A percentile compares a stretch with the other conserved stretches of the same genome.
phyloP scores from a whole-genome alignment of 2,113 vertebrate species.

The crab-eating macaque (Macaca fascicularis) region DNA sequence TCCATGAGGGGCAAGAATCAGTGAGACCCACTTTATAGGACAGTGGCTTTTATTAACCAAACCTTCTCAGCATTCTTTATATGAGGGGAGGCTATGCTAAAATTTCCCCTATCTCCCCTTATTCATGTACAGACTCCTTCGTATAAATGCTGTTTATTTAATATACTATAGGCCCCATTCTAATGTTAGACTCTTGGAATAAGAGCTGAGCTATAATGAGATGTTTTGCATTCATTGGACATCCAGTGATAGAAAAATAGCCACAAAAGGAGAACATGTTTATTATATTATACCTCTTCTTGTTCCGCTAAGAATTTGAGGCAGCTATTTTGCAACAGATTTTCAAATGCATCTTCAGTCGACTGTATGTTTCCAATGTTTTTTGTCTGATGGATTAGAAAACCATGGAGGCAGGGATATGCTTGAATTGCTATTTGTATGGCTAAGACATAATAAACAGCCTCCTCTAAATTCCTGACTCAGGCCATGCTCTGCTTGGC shows the following conservation, averaged over 20 bases:
- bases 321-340: background rate
- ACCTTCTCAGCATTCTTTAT: background rate
- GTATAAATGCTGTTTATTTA: background rate
- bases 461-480: background rate
- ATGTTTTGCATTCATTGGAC: background rate
- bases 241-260: conserved; percentile 11
- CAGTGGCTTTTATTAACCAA: background rate
- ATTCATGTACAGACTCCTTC: background rate
- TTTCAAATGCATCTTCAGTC: background rate
- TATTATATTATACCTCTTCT: conserved; percentile 19
- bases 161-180: background rate
- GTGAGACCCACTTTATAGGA: background rate
- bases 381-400: background rate
- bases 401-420: background rate
- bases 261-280: background rate
- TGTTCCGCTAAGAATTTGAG: background rate
- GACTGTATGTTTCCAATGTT: background rate
- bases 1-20: background rate
- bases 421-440: background rate
- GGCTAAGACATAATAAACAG: background rate
- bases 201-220: background rate
- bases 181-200: background rate
- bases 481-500: background rate
- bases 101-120: background rate
- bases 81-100: background rate